A percentile compares a stretch with the other conserved stretches of the same genome.
phyloP scores from a whole-genome alignment of 2,888 invertebrate genomes.

The Amphipyra berbera region DNA sequence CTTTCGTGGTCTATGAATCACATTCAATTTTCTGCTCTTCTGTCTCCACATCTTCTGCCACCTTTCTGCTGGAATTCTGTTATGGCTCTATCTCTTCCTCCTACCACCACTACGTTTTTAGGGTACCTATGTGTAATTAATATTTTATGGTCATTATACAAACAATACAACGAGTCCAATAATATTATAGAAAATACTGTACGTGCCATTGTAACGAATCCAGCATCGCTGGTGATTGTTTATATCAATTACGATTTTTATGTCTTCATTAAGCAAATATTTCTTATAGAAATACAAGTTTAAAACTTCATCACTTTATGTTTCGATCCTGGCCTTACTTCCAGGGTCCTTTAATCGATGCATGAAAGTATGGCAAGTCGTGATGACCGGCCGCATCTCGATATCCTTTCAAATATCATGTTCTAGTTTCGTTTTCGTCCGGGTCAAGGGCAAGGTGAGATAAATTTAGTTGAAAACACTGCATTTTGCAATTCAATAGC shows the following conservation, averaged over 20 bases:
- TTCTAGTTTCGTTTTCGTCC: constrained; percentile 51
- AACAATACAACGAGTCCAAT: too few species aligned
- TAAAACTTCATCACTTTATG: not conserved
- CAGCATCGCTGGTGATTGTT: constrained; percentile 40
- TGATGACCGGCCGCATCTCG: constrained; percentile 39
- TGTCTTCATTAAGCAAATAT: constrained; percentile 9
- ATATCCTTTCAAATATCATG: constrained; percentile 53
- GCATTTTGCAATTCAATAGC: constrained; percentile 38
- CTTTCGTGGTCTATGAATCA: not conserved
- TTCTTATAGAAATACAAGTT: not conserved
- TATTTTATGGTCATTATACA: too few species aligned
- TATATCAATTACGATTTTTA: constrained; percentile 34
- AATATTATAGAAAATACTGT: constrained; percentile 10
- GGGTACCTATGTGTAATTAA: too few species aligned
- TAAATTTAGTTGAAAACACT: constrained; percentile 45
- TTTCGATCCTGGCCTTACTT: constrained; percentile 33
- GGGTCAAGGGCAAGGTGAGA: constrained; percentile 56
- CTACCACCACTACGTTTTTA: too few species aligned
- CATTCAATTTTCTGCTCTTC: not conserved
- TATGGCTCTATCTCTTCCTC: too few species aligned
- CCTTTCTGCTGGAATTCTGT: too few species aligned
- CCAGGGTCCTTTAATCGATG: constrained; percentile 43
- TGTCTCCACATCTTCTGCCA: too few species aligned
- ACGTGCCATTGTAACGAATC: constrained; percentile 28
- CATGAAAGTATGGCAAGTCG: constrained; percentile 41